Percentiles rank a stretch among this genome's conserved stretches.
phyloP scores from a whole-genome alignment of 2,113 vertebrate genomes.

The rat (Rattus norvegicus) region DNA sequence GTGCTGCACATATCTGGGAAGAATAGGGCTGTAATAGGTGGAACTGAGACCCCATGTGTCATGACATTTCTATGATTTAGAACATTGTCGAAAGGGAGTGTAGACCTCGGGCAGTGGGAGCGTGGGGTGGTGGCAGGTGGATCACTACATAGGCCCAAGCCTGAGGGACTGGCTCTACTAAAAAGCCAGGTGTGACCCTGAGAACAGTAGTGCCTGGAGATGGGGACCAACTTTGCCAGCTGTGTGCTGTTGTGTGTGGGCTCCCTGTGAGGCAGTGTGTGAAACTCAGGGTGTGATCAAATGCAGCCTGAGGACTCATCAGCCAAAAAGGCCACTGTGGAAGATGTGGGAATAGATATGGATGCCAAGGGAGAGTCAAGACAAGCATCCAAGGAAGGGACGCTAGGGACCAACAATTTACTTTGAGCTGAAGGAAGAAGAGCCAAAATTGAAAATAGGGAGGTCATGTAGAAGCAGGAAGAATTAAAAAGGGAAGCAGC shows the following conservation, averaged over 20 bases:
- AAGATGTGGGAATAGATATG: neutral
- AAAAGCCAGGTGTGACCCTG: neutral
- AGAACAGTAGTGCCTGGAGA: neutral
- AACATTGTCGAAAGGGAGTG: neutral
- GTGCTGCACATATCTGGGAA: neutral
- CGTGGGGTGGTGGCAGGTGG: neutral
- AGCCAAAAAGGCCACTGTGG: neutral
- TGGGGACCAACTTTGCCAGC: neutral
- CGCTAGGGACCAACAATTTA: neutral
- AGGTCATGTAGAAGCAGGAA: neutral
- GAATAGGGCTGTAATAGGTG: neutral
- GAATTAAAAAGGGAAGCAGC: neutral
- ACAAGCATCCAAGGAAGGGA: neutral
- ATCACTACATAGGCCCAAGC: neutral
- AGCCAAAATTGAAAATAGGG: neutral
- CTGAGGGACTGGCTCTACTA: neutral
- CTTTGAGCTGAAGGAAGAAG: neutral
- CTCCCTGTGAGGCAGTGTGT: neutral
- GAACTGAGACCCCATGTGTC: neutral
- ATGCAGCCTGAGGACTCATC: neutral
- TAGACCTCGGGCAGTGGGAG: neutral
- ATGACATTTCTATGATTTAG: neutral
- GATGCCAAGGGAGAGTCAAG: neutral
- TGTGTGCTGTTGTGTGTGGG: rapidly evolving
- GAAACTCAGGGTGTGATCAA: constrained; percentile 13